Conservation (phyloP, 2,113 vertebrate genomes). For the Peucedramus taeniatus region DNA sequence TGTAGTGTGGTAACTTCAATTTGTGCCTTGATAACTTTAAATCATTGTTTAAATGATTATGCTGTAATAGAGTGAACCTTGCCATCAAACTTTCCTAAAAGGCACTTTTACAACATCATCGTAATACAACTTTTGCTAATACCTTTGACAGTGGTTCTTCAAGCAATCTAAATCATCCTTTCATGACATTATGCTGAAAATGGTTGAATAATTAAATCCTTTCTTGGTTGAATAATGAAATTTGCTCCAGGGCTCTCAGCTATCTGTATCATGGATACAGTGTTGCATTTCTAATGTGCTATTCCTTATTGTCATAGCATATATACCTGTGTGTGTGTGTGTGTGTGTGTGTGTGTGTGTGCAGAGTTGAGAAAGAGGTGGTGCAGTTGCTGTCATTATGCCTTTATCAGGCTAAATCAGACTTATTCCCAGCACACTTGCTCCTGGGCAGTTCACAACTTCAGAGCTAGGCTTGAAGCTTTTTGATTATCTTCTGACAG, state of each 20-base stretch:
- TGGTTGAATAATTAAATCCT: not conserved
- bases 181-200: not conserved
- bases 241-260: not conserved
- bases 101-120: not conserved
- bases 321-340: not conserved
- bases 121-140: not conserved
- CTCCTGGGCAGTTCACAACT: not conserved
- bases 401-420: not conserved
- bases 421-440: not conserved
- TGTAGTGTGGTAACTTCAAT: not conserved
- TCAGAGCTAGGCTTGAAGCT: not conserved
- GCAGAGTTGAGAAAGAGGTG: not conserved
- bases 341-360: too few relatives aligned
- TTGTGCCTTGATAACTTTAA: not conserved
- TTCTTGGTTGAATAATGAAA: not conserved
- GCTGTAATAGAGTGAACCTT: not conserved
- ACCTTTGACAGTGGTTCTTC: not conserved
- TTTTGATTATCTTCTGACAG: not conserved
- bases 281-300: not conserved
- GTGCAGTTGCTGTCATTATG: not conserved
- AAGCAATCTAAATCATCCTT: not conserved
- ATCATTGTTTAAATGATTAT: not conserved
- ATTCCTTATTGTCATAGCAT: not conserved
- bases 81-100: not conserved
- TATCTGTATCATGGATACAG: not conserved